Evolutionary conservation across 2,113 vertebrate species (phyloP).

Genomic region (Pogona vitticeps): DNA sequence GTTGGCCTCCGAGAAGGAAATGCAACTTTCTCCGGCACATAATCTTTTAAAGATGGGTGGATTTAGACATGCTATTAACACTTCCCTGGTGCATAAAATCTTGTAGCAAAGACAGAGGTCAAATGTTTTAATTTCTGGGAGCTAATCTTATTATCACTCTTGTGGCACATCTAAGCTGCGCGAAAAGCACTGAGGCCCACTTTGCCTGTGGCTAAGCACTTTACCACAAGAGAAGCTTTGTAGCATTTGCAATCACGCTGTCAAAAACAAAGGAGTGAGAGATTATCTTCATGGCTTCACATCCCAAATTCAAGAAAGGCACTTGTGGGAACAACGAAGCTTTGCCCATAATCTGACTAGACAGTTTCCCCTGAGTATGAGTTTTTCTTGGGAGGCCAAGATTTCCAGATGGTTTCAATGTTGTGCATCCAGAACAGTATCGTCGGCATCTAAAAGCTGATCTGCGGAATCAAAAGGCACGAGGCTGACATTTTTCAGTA

Average conservation of each 20-base stretch:
- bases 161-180: slow-evolving; percentile 6
- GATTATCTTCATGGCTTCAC: slow-evolving; percentile 34
- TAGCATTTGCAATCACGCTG: slow-evolving; percentile 32
- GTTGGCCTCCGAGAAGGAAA: neutral
- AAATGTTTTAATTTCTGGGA: slow-evolving; percentile 44
- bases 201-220: slow-evolving; percentile 52
- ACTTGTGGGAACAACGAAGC: slow-evolving; percentile 18
- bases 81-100: slow-evolving; percentile 48
- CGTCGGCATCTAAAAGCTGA: too few species aligned
- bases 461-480: too few species aligned
- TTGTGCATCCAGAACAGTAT: too few species aligned
- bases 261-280: slow-evolving; percentile 50
- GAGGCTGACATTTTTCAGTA: too few species aligned
- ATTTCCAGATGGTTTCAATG: too few species aligned
- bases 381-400: neutral
- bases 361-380: slow-evolving; percentile 29
- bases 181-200: slow-evolving; percentile 12
- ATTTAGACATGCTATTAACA: slow-evolving; percentile 56
- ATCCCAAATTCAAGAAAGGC: slow-evolving; percentile 18
- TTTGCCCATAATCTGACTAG: neutral
- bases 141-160: slow-evolving; percentile 62
- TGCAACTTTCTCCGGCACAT: slow-evolving; percentile 35
- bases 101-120: slow-evolving; percentile 47
- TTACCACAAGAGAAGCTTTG: slow-evolving; percentile 54
- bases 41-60: slow-evolving; percentile 26